Base-by-base conservation (phyloP, 92 coral and sea anemone genomes). In the Umimayanthus kanabou region DNA sequence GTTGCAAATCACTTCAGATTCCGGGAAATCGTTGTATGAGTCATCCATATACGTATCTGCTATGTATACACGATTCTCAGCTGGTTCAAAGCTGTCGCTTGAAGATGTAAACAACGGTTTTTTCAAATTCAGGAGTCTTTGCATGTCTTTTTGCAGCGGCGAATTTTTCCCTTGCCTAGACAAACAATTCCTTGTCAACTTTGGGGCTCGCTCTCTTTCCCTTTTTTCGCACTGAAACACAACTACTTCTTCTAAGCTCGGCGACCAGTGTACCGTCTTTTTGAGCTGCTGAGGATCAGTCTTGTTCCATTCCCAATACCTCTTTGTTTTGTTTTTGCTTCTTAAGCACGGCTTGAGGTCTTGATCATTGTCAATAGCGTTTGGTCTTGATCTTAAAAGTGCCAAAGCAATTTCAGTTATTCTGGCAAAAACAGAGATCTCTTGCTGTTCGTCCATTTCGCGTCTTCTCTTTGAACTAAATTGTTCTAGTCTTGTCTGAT, bases 261-360 rank as follows among this genome's bases (percentile, higher is more conserved):
- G 87, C 22, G 87, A 83, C 87, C 87, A 83, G 9, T 83, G 87
- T 11, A 83, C 87, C 0, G 66, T 69, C 61, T 83, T 83, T 33
- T 83, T 83, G 0, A 3, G 10, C 6, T 45, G 78, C 26, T 70
- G 76, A 0, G 77, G 49, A 26, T 14, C 20, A 20, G 79, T 72
- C 47, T 39, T 67, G n/a, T 11, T 55, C 84, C 72, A 83, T 83
- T 83, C 87, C 87, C 66, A 70, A 9, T 20, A 55, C 9, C 2
- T 28, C 10, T 83, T 83, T 83, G 66, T 26, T 83, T 83, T 83
- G 87, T 42, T 43, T 28, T 28, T 83, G 42, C 53, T 83, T 39
- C 65, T 71, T 45, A 83, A 70, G 16, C 87, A 83, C 28, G 87
- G n/a, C 65, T 77, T 45, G 39, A 83, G 87, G 28, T 70, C 18